Base-by-base conservation (phyloP, 2,888 invertebrate genomes). In the Hypolimnas misippus region DNA sequence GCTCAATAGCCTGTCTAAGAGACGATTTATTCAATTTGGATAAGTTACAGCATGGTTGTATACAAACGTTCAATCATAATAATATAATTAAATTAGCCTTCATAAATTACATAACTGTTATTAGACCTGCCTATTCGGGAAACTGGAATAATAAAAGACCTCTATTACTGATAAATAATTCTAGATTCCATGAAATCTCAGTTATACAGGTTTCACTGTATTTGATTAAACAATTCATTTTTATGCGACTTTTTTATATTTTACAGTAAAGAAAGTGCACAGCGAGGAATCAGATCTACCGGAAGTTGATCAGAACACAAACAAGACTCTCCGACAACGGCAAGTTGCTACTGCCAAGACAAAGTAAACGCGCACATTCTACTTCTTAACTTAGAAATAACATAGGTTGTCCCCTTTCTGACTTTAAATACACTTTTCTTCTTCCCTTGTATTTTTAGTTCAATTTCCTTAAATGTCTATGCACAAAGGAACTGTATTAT, bases 251-350 rank as follows among this genome's bases (percentile, higher is more conserved):
- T 25, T 42, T 3, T 16, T 19, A 29, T 40, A 33, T 71, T 57
- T 85, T 87, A 71, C 87, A 95, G 95, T 87, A 65, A 95, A 95
- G 92, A 94, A 94, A 83, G 87, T 92, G 38, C 85, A 87, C 25
- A 90, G 93, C 35, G 96, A 96, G 69, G 97, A 97, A 72, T 97
- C 97, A 57, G 97, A 98, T 79, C 92, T 98, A 70, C 97, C 98
- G 0, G 98, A 98, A 89, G 98, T 97, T 61, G 98, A 98, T 87
- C 98, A 98, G 89, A 97, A 96, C 81, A 96, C 96, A 31, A 96
- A 96, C 89, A 96, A 96, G 83, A 94, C 94, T 66, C 89, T 95
- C 70, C 93, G 95, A 74, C 93, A 93, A 74, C 93, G 95, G 72
- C 82, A 92, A 68, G 89, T 93, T 63, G 84, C 86, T 49, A 87